Conservation (phyloP, 1,140 invertebrate species). For the Lasioglossum baleicum region DNA sequence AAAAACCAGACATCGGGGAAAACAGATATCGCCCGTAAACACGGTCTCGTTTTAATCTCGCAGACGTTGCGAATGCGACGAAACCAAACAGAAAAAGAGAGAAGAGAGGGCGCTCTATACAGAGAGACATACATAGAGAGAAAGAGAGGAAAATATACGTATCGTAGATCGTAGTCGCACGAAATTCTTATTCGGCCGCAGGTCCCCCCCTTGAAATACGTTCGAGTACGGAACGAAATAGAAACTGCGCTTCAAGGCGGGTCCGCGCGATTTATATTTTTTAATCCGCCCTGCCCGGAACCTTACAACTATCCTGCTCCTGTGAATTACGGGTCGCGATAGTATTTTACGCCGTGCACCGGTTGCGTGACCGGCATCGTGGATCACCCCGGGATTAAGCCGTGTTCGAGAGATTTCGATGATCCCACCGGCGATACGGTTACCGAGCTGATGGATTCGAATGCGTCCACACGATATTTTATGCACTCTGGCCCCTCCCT, state of each 20-base stretch:
- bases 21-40: slow-evolving; percentile 1
- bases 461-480: rapidly evolving
- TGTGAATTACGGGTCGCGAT: slow-evolving; percentile 38
- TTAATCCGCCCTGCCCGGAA: slow-evolving; percentile 31
- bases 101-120: background rate
- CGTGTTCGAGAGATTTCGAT: slow-evolving; percentile 33
- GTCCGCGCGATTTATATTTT: slow-evolving; percentile 42
- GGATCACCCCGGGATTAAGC: slow-evolving; percentile 40
- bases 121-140: too few species aligned
- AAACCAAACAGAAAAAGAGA: background rate
- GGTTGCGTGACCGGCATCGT: slow-evolving; percentile 42
- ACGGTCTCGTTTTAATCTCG: slow-evolving; percentile 7
- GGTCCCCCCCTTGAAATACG: background rate
- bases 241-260: slow-evolving; percentile 1
- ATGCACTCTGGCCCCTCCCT: background rate
- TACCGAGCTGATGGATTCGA: background rate
- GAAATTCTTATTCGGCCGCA: slow-evolving; percentile 25
- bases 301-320: slow-evolving; percentile 45
- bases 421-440: background rate
- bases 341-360: slow-evolving; percentile 24
- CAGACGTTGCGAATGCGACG: background rate
- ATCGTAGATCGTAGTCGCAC: background rate
- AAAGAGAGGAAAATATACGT: background rate
- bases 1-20: background rate
- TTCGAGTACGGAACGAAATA: background rate